These are phyloP conservation scores for Saturnia pavonia DNA, from an alignment of 2,888 invertebrate species.

Conservation along the genomic window DNA sequence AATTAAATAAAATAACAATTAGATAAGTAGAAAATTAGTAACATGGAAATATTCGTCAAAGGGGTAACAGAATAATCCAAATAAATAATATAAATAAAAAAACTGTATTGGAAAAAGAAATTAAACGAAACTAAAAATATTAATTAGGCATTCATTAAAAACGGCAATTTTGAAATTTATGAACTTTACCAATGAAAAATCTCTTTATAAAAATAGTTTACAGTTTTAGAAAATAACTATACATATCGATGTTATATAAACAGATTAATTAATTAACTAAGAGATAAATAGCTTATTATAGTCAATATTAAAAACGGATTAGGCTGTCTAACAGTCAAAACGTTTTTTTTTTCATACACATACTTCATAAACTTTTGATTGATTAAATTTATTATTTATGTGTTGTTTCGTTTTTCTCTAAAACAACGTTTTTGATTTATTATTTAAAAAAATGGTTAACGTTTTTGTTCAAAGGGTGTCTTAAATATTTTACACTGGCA, in stretches of 20 bases:
- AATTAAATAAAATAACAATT: constrained; percentile 41
- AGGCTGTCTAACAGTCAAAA: constrained; percentile 75
- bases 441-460: neutral
- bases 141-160: constrained; percentile 56
- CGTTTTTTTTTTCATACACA: constrained; percentile 5
- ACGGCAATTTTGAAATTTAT: constrained; percentile 50
- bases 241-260: constrained; percentile 81
- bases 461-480: neutral
- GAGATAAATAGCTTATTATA: constrained; percentile 68
- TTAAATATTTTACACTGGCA: constrained; percentile 12
- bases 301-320: constrained; percentile 69
- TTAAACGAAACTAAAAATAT: constrained; percentile 58
- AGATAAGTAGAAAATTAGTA: constrained; percentile 52
- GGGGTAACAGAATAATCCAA: constrained; percentile 64
- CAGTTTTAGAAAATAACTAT: constrained; percentile 77
- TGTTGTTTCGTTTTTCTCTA: neutral
- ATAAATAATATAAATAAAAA: constrained; percentile 58
- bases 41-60: constrained; percentile 44
- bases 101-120: constrained; percentile 44
- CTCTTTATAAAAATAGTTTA: constrained; percentile 47
- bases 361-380: neutral
- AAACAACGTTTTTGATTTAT: neutral
- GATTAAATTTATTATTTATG: neutral
- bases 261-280: constrained; percentile 59
- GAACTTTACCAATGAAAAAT: constrained; percentile 48